Evolutionary conservation across 2,888 invertebrate genomes (phyloP).

Genomic region (Eupithecia subfuscata): DNA sequence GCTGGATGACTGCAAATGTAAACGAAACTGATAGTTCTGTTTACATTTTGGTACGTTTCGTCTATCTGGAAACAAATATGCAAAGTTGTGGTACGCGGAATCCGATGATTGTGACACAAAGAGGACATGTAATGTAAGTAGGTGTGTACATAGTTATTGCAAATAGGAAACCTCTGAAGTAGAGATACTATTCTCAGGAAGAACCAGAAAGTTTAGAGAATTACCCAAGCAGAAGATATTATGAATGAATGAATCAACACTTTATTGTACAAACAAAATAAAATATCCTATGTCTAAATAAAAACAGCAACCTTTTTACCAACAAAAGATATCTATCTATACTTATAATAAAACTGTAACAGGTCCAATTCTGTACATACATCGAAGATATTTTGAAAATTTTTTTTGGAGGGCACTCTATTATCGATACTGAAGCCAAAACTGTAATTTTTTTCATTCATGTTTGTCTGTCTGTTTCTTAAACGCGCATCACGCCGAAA

Average conservation of each 20-base stretch:
- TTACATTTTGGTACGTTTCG: background rate
- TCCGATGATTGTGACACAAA: slow-evolving; percentile 3
- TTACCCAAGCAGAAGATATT: background rate
- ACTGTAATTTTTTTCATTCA: too few relatives aligned
- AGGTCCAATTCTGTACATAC: too few relatives aligned
- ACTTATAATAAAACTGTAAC: too few relatives aligned
- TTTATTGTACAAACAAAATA: too few relatives aligned
- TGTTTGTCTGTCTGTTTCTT: too few relatives aligned
- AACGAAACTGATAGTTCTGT: slow-evolving; percentile 7
- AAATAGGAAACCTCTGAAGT: background rate
- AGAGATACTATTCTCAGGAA: background rate
- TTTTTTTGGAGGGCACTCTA: too few relatives aligned
- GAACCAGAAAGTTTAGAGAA: background rate
- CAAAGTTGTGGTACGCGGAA: slow-evolving; percentile 6
- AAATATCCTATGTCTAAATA: too few relatives aligned
- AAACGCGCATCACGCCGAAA: too few relatives aligned
- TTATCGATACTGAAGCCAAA: too few relatives aligned
- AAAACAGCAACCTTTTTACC: too few relatives aligned
- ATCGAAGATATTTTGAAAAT: too few relatives aligned
- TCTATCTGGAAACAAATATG: slow-evolving; percentile 7
- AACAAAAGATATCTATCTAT: too few relatives aligned
- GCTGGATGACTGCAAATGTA: slow-evolving; percentile 6
- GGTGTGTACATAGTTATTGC: background rate
- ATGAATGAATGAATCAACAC: background rate
- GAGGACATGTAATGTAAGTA: background rate